Evolutionary conservation across 2,797 vertebrate species (phyloP), one percentile per base, ranked within the genome.

Genomic region (Diplodus sargus): DNA sequence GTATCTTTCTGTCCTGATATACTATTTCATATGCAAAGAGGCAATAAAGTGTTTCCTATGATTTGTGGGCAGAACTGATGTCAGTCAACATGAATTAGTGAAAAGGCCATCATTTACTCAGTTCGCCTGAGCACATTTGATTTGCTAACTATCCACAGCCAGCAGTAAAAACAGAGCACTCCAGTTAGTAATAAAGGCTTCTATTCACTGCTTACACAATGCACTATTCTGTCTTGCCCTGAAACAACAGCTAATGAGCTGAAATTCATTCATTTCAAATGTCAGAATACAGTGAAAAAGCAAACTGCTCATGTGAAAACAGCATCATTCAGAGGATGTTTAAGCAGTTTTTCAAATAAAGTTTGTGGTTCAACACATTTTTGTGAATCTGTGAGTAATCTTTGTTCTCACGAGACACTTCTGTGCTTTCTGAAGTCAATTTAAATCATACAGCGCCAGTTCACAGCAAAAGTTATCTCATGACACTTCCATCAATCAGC

Each of bases 91-190:
- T 66, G 75, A 75, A 82, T 78, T 12, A 30, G 60, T 83, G 58
- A 70, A 88, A 90, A 85, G 88, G 85, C 90, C 88, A 88, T 74
- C 77, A 70, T 77, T 83, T 75, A 81, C 49, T 72, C 52, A 69
- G 65, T 82, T 60, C 48, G 69, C 58, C 34, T 39, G 51, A 49
- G 75, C 71, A 70, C 66, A 85, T 86, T 78, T 63, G 74, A 74
- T 84, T 77, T 72, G 61, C 73, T 74, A 80, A 78, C 62, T 70
- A 72, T 77, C 74, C 79, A 60, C 65, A 75, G 76, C 62, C 62
- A 23, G 67, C 74, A 77, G 52, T 42, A 62, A 82, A 75, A 76
- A 81, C 76, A 71, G 66, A 72, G 73, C 66, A 53, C 43, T 60
- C 18, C 49, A 67, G 45, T 68, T n/a, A 10, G 15, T 14, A 59